Base-by-base conservation (phyloP, 2,113 vertebrate species). In the Galbula dea region DNA sequence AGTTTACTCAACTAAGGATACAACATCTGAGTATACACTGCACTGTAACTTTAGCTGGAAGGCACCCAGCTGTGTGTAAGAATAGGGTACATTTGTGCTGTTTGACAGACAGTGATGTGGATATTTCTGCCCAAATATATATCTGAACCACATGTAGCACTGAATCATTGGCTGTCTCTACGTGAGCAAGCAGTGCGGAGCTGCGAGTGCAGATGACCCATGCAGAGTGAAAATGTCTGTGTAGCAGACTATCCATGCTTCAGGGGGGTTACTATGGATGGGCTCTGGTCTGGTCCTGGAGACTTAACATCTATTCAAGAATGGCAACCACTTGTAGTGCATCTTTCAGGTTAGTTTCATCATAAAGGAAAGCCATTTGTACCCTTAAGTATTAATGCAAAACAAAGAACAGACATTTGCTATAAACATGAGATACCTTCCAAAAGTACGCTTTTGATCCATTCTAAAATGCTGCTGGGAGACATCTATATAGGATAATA, bases 161-260 rank as follows among this genome's bases (percentile, higher is more conserved):
- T 52, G 34, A 63, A 73, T 15, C 17, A 58, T 14, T 54, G 15
- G 12, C 18, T 78, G 17, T 27, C 17, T 82, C 34, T 43, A 17
- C 0, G 0, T 34, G 17, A 74, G 17, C 12, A 72, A 30, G 27
- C 34, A 26, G 9, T 10, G 20, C 21, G 48, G 32, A 72, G 15
- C 24, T n/a, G 54, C 13, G 12, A 51, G 46, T 7, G 4, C 0
- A 0, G 9, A 21, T 29, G 45, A 43, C 32, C 3, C 39, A 12
- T 3, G 12, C 7, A 34, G 27, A 37, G 4, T 48, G n/a, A 68
- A 58, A 74, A 30, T 5, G 34, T 77, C 34, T 27, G 6, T 65
- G 32, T 29, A 74, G 26, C 15, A 74, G 4, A 26, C 27, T 45
- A n/a, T 8, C 13, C 20, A 5, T 45, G 15, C 15, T 69, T 46